Evolutionary conservation across 2,888 invertebrate genomes (phyloP), one percentile per base, ranked within the genome.

Genomic region (Laothoe populi): DNA sequence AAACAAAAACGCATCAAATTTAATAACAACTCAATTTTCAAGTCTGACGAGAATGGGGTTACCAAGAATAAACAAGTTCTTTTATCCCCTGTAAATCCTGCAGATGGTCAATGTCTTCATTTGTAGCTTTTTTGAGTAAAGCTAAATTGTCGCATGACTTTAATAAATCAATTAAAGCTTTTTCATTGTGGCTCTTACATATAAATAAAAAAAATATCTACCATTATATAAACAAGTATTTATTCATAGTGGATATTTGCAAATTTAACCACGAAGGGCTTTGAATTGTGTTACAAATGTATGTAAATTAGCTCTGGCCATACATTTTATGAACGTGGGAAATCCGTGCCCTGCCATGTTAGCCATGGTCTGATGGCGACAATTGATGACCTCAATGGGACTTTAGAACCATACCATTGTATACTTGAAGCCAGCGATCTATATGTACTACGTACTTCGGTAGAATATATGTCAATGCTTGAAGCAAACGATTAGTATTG

Each of bases 361-460:
- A 70, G 67, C 73, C 70, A 81, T 76, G 77, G 74, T 65, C 42
- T 42, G 69, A 61, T 70, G 68, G 66, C 68, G 68, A 81, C 81
- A 83, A 82, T 80, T 63, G 71, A 38, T 72, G 84, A 75, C 84
- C 83, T 83, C 77, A 76, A 66, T 70, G 59, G 65, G 66, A 66
- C 67, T 68, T 68, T 68, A 69, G 66, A 63, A 69, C 63, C 66
- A 64, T 64, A 35, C 45, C 5, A 61, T 53, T 61, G 49, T 48
- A 60, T 31, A 8, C 35, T 4, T 19, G 19, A 53, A 31, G 53
- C 53, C 10, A 53, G n/a, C n/a, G n/a, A 35, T n/a, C 19, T 53
- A 35, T 53, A 53, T 19, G 53, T 53, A 53, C 31, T 10, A 26
- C 16, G 26, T 35, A 31, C 19, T 53, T 35, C 35, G n/a, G n/a